These are phyloP conservation scores for Macrosteles quadrilineatus DNA, from an alignment of 1,140 invertebrate genomes.

Conservation along the genomic window DNA sequence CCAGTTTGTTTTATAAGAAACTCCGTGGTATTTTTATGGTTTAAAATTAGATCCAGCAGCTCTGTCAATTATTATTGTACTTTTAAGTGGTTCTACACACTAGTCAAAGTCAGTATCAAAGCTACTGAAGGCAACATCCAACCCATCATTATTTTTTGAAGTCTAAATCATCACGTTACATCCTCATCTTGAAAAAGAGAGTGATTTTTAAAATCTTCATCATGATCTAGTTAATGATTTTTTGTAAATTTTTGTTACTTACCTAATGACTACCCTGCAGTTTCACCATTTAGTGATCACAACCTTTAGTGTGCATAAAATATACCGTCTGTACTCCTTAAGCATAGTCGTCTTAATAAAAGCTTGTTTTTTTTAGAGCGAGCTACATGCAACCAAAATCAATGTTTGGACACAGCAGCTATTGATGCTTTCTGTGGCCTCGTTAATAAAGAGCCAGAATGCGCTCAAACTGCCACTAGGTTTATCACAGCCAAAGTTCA, in stretches of 20 bases:
- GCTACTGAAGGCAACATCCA: no score
- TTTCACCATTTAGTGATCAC: background rate
- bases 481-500: slow-evolving; percentile 83
- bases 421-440: slow-evolving; percentile 77
- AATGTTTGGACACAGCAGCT: slow-evolving; percentile 68
- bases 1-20: no score
- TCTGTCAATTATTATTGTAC: no score
- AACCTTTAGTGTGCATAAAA: background rate
- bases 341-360: no score
- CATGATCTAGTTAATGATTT: background rate
- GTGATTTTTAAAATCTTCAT: background rate
- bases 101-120: no score
- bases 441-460: slow-evolving; percentile 73
- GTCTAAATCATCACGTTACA: no score
- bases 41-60: no score
- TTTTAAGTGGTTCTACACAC: no score
- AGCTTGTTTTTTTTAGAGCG: slow-evolving; percentile 59
- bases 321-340: background rate
- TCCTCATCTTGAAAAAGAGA: background rate
- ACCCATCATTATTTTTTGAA: no score
- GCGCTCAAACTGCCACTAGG: slow-evolving; percentile 72
- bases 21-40: no score
- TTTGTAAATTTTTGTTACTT: background rate
- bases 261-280: background rate
- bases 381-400: slow-evolving; percentile 69